Conservation (phyloP, 2,888 invertebrate species). For the Thyatira batis region DNA sequence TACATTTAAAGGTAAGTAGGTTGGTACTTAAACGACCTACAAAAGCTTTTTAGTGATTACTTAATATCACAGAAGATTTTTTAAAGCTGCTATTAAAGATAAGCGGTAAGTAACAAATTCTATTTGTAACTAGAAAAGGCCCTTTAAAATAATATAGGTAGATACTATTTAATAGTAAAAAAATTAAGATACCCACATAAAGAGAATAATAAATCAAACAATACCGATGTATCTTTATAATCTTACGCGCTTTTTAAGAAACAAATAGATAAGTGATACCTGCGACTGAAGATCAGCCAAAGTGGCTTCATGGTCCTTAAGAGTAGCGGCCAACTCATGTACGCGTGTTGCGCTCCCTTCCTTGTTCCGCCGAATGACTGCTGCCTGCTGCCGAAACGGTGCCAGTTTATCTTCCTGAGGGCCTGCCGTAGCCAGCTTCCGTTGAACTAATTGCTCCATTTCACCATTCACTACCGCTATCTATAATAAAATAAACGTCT, state of each 20-base stretch:
- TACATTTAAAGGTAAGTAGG: too few species aligned
- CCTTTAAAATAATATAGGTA: too few species aligned
- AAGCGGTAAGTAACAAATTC: too few species aligned
- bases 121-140: too few species aligned
- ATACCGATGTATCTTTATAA: too few species aligned
- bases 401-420: slow-evolving; percentile 88
- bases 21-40: too few species aligned
- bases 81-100: too few species aligned
- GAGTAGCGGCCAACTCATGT: slow-evolving; percentile 84
- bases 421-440: slow-evolving; percentile 84
- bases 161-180: too few species aligned
- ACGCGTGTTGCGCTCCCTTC: slow-evolving; percentile 87
- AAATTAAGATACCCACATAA: too few species aligned
- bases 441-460: slow-evolving; percentile 88
- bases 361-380: slow-evolving; percentile 90
- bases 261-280: slow-evolving; percentile 34
- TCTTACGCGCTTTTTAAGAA: neutral
- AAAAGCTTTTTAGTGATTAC: too few species aligned
- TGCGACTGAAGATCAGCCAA: slow-evolving; percentile 81
- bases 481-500: slow-evolving; percentile 33
- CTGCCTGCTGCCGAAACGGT: slow-evolving; percentile 93
- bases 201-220: too few species aligned
- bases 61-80: too few species aligned
- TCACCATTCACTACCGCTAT: slow-evolving; percentile 81
- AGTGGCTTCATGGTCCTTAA: slow-evolving; percentile 83